Evolutionary conservation across 2,888 invertebrate genomes (phyloP).

Genomic region (Thalpophila matura): DNA sequence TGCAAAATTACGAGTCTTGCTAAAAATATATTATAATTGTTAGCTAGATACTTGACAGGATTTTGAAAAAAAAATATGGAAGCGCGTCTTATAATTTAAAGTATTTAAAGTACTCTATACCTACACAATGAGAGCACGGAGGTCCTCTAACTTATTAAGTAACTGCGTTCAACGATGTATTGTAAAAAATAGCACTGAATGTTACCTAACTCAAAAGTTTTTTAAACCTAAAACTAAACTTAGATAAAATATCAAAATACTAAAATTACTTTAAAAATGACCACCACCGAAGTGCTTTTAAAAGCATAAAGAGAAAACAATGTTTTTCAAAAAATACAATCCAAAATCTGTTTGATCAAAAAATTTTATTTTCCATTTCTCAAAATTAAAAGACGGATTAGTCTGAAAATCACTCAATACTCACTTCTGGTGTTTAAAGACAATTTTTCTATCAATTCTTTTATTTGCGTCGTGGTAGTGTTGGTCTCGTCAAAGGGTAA

Average conservation of each 20-base stretch:
- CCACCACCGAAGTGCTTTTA: not conserved
- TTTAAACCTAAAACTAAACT: not conserved
- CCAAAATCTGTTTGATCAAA: constrained; percentile 11
- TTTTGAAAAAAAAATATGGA: too few relatives aligned
- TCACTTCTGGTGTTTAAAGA: constrained; percentile 93
- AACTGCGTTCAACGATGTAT: too few relatives aligned
- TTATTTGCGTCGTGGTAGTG: constrained; percentile 89
- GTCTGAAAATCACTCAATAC: constrained; percentile 74
- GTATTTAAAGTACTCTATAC: too few relatives aligned
- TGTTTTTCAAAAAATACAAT: constrained; percentile 47
- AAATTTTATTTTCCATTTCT: constrained; percentile 40
- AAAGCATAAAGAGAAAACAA: not conserved
- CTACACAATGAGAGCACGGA: too few relatives aligned
- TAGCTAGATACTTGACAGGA: too few relatives aligned
- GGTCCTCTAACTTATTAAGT: too few relatives aligned
- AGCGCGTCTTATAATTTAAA: too few relatives aligned
- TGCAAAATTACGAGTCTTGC: too few relatives aligned
- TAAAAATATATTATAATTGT: too few relatives aligned
- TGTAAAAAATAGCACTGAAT: not conserved
- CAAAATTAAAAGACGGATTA: constrained; percentile 14
- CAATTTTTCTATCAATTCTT: constrained; percentile 91
- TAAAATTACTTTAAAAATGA: not conserved
- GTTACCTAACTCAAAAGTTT: not conserved
- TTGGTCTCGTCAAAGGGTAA: constrained; percentile 92
- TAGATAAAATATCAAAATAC: not conserved